Evolutionary conservation across 1,140 invertebrate genomes (phyloP).

Genomic region (Branchinecta lynchi): DNA sequence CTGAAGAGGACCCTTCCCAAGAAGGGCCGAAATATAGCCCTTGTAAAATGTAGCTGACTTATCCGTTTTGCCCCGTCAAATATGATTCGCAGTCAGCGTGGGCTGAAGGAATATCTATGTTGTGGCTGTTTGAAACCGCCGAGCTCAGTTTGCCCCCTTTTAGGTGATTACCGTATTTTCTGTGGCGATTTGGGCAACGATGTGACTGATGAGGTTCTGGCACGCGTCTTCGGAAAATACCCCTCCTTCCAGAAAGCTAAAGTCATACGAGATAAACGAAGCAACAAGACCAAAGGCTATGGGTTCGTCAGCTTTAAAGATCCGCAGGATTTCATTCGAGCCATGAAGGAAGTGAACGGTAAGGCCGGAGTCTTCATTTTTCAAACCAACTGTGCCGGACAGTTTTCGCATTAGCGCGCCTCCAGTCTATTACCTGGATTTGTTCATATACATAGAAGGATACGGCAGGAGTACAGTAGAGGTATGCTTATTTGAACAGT

Average conservation of each 20-base stretch:
- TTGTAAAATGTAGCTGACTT: no score
- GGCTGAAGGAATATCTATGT: no score
- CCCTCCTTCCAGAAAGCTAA: conserved; percentile 86
- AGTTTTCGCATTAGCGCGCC: no score
- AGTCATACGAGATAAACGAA: conserved; percentile 87
- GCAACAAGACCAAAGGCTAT: conserved; percentile 97
- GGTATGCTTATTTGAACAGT: no score
- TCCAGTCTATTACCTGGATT: no score
- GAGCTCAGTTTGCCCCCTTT: conserved; percentile 19
- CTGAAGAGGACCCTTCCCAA: no score
- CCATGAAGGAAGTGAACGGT: conserved; percentile 97
- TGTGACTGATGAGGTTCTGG: conserved; percentile 89
- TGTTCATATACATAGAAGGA: no score
- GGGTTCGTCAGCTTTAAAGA: conserved; percentile 98
- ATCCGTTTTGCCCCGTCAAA: no score
- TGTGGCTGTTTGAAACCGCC: no score
- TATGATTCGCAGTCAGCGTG: no score
- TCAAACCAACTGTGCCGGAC: neutral
- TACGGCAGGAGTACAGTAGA: no score
- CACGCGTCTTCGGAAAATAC: conserved; percentile 87
- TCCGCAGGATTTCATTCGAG: conserved; percentile 90
- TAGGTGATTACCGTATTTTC: conserved; percentile 94
- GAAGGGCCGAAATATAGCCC: no score
- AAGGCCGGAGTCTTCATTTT: conserved; percentile 27
- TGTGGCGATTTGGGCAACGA: conserved; percentile 98